These are phyloP conservation scores for Rotaria macrura DNA, from an alignment of 2,888 invertebrate genomes.

Conservation along the genomic window DNA sequence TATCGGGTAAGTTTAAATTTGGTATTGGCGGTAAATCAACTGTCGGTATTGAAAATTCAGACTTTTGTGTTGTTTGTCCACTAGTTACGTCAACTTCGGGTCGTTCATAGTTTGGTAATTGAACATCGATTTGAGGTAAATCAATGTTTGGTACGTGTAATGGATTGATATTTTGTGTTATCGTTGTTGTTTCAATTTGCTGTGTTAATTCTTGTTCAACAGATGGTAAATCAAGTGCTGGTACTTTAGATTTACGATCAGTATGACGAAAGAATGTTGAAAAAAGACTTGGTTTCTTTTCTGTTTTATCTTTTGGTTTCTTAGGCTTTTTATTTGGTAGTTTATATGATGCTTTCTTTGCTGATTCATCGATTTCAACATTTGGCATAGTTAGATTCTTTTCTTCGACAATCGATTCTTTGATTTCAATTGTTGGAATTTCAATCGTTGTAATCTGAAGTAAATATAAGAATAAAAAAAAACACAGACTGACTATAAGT, in stretches of 20 bases:
- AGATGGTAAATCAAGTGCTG: not conserved
- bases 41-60: not conserved
- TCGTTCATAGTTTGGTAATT: not conserved
- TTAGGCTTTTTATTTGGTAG: not conserved
- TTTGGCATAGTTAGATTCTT: not conserved
- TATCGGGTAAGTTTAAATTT: not conserved
- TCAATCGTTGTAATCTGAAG: not conserved
- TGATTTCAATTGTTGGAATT: not conserved
- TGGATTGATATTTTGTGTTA: not conserved
- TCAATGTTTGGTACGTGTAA: not conserved
- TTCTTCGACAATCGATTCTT: not conserved
- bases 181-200: not conserved
- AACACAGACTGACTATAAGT: too few species aligned
- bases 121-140: not conserved
- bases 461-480: too few species aligned
- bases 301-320: not conserved
- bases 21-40: not conserved
- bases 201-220: not conserved
- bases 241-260: not conserved
- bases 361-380: not conserved
- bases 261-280: not conserved
- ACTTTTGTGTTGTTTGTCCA: not conserved
- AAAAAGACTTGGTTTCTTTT: slow-evolving; percentile 5
- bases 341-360: not conserved
- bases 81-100: not conserved